Conservation (phyloP, 2,888 invertebrate genomes). For the Gastracanthus pulcherrimus region DNA sequence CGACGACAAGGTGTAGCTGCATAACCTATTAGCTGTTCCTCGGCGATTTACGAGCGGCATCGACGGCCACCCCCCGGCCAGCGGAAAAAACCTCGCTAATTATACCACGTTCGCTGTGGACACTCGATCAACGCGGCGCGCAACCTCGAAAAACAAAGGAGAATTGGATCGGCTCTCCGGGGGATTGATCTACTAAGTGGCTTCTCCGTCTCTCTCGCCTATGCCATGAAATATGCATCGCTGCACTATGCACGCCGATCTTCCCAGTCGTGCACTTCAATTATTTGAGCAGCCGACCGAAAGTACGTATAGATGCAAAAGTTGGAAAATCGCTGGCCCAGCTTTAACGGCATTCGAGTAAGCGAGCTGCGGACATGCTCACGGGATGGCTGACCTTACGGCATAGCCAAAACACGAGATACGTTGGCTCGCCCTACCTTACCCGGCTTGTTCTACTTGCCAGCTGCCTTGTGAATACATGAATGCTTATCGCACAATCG, state of each 20-base stretch:
- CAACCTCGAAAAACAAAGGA: conserved; percentile 33
- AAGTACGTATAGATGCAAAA: conserved; percentile 4
- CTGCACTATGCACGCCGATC: background rate
- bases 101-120: background rate
- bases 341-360: background rate
- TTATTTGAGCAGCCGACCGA: background rate
- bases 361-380: no score
- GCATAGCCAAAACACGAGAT: background rate
- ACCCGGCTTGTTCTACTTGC: no score
- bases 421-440: no score
- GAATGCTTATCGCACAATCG: no score
- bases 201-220: conserved; percentile 28
- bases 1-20: conserved; percentile 45
- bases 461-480: no score
- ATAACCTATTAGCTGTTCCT: conserved; percentile 34
- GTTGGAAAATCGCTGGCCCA: background rate
- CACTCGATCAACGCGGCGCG: background rate
- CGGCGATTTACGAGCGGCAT: conserved; percentile 39
- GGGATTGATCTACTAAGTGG: conserved; percentile 30
- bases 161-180: conserved; percentile 28
- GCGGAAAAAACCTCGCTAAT: background rate
- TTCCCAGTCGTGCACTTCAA: background rate
- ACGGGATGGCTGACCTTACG: background rate
- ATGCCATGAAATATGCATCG: conserved; percentile 29
- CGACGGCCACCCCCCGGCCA: background rate